Evolutionary conservation across 1,140 invertebrate species (phyloP).

Genomic region (Nymphalis io): DNA sequence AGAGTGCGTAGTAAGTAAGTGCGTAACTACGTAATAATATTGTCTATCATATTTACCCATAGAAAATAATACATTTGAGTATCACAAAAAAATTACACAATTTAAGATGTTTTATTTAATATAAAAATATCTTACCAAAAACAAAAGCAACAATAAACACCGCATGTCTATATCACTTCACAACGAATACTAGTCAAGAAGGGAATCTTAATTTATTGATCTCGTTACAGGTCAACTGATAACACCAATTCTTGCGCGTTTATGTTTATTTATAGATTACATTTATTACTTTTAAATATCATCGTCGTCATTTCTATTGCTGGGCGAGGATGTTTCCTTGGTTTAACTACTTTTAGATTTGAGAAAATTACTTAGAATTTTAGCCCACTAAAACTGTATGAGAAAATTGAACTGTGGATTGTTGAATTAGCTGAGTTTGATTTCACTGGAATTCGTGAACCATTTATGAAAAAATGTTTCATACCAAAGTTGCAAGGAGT

Average conservation of each 20-base stretch:
- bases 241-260: background rate
- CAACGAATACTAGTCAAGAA: background rate
- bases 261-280: background rate
- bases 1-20: too few species aligned
- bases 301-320: background rate
- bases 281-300: background rate
- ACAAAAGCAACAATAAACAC: background rate
- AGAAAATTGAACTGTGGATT: too few species aligned
- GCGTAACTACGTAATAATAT: too few species aligned
- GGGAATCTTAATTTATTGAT: background rate
- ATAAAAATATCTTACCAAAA: background rate
- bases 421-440: too few species aligned
- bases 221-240: slow-evolving; percentile 3
- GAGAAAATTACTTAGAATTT: too few species aligned
- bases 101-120: background rate
- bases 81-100: background rate
- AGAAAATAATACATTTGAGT: background rate
- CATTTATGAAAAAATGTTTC: too few species aligned
- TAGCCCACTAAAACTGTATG: too few species aligned
- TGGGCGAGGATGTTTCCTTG: too few species aligned
- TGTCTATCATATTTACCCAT: background rate
- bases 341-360: too few species aligned
- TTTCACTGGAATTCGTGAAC: too few species aligned
- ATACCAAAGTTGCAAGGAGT: too few species aligned
- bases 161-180: background rate